phyloP scores from a whole-genome alignment of 2,888 invertebrate genomes.

The Heliconius erato region DNA sequence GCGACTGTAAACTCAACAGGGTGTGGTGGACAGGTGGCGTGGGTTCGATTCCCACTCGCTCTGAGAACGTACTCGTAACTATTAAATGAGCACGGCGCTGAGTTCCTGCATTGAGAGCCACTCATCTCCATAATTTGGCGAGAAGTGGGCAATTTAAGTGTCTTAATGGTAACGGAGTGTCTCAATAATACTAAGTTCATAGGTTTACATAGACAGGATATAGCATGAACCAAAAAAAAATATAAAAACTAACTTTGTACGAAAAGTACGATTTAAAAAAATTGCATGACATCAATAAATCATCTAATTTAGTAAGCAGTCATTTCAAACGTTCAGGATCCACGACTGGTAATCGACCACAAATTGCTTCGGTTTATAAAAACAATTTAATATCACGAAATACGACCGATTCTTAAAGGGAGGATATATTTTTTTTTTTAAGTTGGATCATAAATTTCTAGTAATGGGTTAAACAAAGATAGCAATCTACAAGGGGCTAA shows the following conservation, averaged over 20 bases:
- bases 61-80: too few relatives aligned
- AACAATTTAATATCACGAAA: conserved; percentile 23
- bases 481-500: neutral
- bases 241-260: neutral
- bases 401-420: conserved; percentile 6
- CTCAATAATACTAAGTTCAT: neutral
- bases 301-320: conserved; percentile 25
- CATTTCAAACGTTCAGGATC: neutral
- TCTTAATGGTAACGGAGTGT: neutral
- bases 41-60: too few relatives aligned
- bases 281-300: conserved; percentile 13
- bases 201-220: neutral
- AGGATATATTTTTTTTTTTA: neutral
- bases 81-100: neutral
- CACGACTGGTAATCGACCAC: conserved; percentile 9
- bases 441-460: conserved; percentile 12
- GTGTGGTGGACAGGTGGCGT: too few relatives aligned
- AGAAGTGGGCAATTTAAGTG: neutral
- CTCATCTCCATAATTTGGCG: neutral
- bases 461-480: conserved; percentile 20
- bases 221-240: neutral
- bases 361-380: conserved; percentile 5
- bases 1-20: too few relatives aligned
- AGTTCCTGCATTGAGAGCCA: too few relatives aligned
- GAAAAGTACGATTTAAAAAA: conserved; percentile 12